Evolutionary conservation across 2,797 vertebrate genomes (phyloP).

Genomic region (Sebastes goodei): DNA sequence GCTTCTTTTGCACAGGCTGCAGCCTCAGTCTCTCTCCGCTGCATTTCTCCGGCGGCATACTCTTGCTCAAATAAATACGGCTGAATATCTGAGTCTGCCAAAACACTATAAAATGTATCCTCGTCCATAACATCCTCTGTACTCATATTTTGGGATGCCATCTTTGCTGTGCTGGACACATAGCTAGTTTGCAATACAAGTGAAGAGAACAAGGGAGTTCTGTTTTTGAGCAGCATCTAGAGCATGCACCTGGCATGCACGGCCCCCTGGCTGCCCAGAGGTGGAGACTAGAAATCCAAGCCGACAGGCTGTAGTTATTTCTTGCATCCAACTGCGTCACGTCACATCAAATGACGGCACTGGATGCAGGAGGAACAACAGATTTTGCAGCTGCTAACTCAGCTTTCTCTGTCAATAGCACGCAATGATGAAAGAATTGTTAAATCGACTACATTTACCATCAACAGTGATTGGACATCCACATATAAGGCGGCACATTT

Average conservation of each 20-base stretch:
- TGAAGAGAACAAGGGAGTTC: neutral
- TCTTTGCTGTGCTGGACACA: neutral
- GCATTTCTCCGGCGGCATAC: neutral
- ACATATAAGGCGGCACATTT: neutral
- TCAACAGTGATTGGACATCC: neutral
- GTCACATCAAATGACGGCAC: neutral
- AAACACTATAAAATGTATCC: too few species aligned
- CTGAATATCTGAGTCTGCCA: neutral
- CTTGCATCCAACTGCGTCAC: neutral
- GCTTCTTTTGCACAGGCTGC: too few species aligned
- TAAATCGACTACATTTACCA: neutral
- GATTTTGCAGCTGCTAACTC: neutral
- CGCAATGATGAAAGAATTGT: neutral
- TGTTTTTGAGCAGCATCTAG: neutral
- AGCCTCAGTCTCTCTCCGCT: neutral
- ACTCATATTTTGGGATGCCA: neutral
- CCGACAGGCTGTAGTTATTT: neutral
- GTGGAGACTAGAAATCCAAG: neutral
- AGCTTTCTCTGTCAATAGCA: neutral
- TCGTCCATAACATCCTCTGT: neutral
- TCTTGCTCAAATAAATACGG: neutral
- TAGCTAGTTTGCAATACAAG: neutral
- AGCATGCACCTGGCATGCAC: neutral
- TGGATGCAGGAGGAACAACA: neutral
- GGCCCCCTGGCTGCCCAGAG: neutral